Base-by-base conservation (phyloP, 2,113 vertebrate genomes). In the Mesitornis unicolor region DNA sequence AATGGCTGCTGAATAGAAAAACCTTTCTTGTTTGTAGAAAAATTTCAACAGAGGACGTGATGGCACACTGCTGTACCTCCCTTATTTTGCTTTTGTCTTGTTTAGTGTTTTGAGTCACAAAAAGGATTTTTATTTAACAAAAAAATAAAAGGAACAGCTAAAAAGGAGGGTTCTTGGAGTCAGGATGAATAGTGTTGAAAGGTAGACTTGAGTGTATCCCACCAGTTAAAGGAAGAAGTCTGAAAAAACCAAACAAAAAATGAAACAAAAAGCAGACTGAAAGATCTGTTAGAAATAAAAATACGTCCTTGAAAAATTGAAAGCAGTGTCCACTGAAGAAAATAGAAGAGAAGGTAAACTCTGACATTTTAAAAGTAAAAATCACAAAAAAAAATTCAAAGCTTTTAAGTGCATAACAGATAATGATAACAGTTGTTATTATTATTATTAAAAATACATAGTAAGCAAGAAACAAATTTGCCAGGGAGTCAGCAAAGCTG, bases 211-310 rank as follows among this genome's bases (percentile, higher is more conserved):
- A 74, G 36, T 61, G 19, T 45, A 21, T 54, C 47, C 26, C 11
- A 77, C 10, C 38, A 75, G 25, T 65, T 82, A 90, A 87, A 60
- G 13, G 22, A 33, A 56, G 50, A 63, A 54, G 16, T 77, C 42
- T 65, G 28, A 61, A 70, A 60, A 56, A 16, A 45, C 4, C 4
- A 19, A 18, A 9, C 45, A 42, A 36, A 50, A 51, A 56, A 65
- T n/a, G n/a, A 64, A 7, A 22, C 25, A 56, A 65, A 63, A 93
- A 64, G 5, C 11, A 45, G 56, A 88, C 45, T 60, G 59, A 54
- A 90, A 90, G n/a, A 26, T 45, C 26, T 47, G 7, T 73, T 84
- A n/a, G 28, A 81, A 90, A 73, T 64, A 51, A 87, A 89, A 89
- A 51, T 45, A 11, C 15, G 69, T 45, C 35, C 59, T 60, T 93